These are phyloP conservation scores for Drosophila albomicans DNA, from an alignment of 1,140 invertebrate species.

Conservation along the genomic window DNA sequence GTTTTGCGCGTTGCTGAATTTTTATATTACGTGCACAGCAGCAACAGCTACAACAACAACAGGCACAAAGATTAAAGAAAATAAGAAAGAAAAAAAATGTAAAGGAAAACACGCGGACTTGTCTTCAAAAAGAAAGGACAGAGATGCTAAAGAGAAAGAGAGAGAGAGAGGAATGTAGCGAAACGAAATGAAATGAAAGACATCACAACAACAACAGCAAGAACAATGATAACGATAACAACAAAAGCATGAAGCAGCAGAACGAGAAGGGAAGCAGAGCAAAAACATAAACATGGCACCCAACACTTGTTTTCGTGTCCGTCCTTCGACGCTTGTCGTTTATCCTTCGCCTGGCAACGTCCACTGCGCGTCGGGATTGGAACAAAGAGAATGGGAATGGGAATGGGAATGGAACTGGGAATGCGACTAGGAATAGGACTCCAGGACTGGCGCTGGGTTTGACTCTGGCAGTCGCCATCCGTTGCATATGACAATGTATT, in stretches of 20 bases:
- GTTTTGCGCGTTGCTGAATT: constrained; percentile 78
- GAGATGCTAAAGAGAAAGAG: constrained; percentile 9
- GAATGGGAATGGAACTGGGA: background rate
- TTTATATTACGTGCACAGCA: constrained; percentile 66
- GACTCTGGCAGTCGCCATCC: constrained; percentile 33
- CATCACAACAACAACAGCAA: constrained; percentile 39
- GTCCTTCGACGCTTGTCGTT: constrained; percentile 23
- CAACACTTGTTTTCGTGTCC: constrained; percentile 73
- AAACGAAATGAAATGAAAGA: constrained; percentile 56
- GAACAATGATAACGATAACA: background rate
- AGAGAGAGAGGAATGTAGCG: constrained; percentile 21
- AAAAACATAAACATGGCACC: constrained; percentile 73
- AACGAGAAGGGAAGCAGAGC: background rate
- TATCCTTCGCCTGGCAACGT: constrained; percentile 45
- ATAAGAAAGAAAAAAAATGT: constrained; percentile 11
- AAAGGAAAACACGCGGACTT: constrained; percentile 51
- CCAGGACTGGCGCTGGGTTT: background rate
- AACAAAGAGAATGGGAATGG: background rate
- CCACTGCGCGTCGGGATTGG: constrained; percentile 25
- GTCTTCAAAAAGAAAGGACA: constrained; percentile 72
- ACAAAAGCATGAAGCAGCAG: constrained; percentile 5
- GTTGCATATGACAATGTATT: constrained; percentile 73
- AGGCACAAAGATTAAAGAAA: constrained; percentile 35
- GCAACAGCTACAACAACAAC: constrained; percentile 37
- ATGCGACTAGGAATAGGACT: background rate